Conservation (phyloP, 1,140 invertebrate species). For the Zaprionus vittiger region DNA sequence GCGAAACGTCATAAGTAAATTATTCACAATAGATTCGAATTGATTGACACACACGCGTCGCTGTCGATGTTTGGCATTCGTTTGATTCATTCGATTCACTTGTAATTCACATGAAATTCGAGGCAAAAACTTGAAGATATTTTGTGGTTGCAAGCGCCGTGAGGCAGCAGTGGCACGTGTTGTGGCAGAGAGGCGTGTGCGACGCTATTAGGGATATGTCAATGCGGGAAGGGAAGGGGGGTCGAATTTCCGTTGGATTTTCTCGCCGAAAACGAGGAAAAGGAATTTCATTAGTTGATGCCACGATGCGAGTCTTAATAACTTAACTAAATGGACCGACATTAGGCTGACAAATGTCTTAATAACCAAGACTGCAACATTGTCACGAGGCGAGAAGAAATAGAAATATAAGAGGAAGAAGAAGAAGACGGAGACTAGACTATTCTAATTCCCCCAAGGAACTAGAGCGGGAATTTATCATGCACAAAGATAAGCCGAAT, state of each 20-base stretch:
- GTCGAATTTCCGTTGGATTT: slow-evolving; percentile 2
- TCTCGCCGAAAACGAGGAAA: slow-evolving; percentile 8
- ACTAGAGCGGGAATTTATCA: slow-evolving; percentile 55
- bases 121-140: slow-evolving; percentile 47
- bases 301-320: slow-evolving; percentile 58
- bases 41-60: slow-evolving; percentile 78
- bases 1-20: slow-evolving; percentile 74
- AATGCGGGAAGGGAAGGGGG: neutral
- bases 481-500: slow-evolving; percentile 28
- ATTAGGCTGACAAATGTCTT: slow-evolving; percentile 76
- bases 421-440: neutral
- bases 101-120: slow-evolving; percentile 57
- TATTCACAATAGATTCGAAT: slow-evolving; percentile 73
- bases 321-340: slow-evolving; percentile 69
- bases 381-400: slow-evolving; percentile 42
- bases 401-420: neutral
- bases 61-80: slow-evolving; percentile 47
- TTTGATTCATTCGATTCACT: slow-evolving; percentile 62
- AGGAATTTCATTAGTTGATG: slow-evolving; percentile 45
- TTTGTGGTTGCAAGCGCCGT: slow-evolving; percentile 51
- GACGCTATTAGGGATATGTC: slow-evolving; percentile 36
- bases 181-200: slow-evolving; percentile 33
- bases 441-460: slow-evolving; percentile 46
- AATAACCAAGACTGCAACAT: slow-evolving; percentile 57
- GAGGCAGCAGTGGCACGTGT: slow-evolving; percentile 51